Conservation (phyloP, 2,113 vertebrate genomes). For the rabbit (Oryctolagus cuniculus) region DNA sequence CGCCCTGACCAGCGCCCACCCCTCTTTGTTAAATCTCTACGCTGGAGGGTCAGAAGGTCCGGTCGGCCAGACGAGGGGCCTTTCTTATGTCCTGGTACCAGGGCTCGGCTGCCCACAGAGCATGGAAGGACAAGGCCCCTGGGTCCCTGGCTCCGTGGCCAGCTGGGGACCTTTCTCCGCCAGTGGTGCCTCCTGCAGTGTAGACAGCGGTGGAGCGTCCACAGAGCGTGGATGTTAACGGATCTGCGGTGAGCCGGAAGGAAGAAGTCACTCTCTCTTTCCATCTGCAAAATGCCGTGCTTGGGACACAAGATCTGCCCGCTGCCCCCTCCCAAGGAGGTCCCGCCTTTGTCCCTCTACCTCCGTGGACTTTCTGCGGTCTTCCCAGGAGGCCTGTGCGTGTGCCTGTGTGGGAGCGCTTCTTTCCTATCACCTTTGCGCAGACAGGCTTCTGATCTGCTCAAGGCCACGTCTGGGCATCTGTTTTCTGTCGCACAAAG, state of each 20-base stretch:
- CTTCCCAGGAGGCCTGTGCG: no score
- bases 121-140: background rate
- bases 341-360: constrained; percentile 50
- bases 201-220: background rate
- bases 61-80: background rate
- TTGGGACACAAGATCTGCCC: background rate
- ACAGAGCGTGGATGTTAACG: background rate
- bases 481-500: constrained; percentile 72
- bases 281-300: background rate
- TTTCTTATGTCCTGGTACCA: background rate
- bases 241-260: background rate
- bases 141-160: background rate
- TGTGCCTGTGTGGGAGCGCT: background rate
- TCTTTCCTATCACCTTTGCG: constrained; percentile 69
- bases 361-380: background rate
- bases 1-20: no score
- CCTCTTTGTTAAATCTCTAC: no score
- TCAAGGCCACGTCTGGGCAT: constrained; percentile 69
- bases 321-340: background rate
- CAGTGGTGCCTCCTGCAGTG: background rate
- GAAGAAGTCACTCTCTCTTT: background rate
- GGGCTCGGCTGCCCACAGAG: background rate
- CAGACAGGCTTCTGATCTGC: constrained; percentile 60
- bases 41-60: background rate
- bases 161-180: background rate